These are phyloP conservation scores for Coendou prehensilis DNA, from an alignment of 2,797 vertebrate genomes.

Conservation along the genomic window DNA sequence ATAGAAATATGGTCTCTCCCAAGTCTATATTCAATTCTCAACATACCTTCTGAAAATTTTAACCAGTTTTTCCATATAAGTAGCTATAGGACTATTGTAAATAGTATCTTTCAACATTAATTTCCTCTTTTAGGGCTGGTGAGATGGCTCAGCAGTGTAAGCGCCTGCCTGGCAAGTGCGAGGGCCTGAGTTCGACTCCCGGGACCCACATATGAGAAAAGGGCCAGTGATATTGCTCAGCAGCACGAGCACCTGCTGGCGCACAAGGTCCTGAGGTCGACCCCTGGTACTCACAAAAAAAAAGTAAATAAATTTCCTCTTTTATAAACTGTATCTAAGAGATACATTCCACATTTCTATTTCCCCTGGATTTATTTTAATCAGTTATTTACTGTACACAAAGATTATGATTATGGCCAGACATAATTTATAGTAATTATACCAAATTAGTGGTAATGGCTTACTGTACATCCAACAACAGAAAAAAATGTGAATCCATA, in stretches of 20 bases:
- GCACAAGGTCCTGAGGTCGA: too few relatives aligned
- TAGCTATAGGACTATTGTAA: neutral
- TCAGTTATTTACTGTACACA: neutral
- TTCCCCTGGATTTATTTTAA: neutral
- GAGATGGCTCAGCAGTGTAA: too few relatives aligned
- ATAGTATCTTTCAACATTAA: neutral
- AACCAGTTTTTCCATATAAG: neutral
- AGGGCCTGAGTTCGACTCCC: too few relatives aligned
- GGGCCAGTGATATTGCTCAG: too few relatives aligned
- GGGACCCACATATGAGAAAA: too few relatives aligned
- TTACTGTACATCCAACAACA: neutral
- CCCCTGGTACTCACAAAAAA: too few relatives aligned
- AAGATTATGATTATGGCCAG: neutral
- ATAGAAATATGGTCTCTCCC: neutral
- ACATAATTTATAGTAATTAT: conserved; percentile 24
- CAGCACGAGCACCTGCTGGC: too few relatives aligned
- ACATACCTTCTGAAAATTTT: neutral
- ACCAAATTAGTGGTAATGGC: neutral
- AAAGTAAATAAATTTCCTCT: neutral
- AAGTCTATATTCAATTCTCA: neutral
- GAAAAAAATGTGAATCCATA: neutral
- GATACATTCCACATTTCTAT: neutral
- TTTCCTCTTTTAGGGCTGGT: neutral
- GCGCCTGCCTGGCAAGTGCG: too few relatives aligned
- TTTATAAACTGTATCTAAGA: neutral